These are phyloP conservation scores for Acropternis orthonyx DNA, from an alignment of 2,797 vertebrate genomes.

Conservation along the genomic window DNA sequence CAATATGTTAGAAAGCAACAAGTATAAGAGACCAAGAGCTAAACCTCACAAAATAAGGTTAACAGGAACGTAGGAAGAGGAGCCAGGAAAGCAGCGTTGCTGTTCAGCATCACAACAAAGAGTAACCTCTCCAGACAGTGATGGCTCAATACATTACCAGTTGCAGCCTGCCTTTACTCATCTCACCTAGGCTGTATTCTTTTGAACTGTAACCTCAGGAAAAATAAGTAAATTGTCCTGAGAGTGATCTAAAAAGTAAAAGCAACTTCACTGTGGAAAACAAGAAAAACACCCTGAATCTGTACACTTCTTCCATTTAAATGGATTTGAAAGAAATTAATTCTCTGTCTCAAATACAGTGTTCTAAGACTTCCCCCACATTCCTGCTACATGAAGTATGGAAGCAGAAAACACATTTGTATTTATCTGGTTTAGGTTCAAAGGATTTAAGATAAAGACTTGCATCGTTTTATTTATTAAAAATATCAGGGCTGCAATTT, in stretches of 20 bases:
- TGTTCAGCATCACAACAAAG: constrained; percentile 65
- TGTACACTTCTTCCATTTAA: background rate
- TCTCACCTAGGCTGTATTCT: constrained; percentile 15
- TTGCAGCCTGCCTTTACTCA: constrained; percentile 57
- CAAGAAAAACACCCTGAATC: background rate
- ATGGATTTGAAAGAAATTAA: background rate
- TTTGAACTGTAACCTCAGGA: constrained; percentile 53
- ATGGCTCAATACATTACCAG: constrained; percentile 50
- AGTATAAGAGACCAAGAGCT: constrained; percentile 12
- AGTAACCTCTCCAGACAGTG: constrained; percentile 33
- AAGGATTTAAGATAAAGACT: background rate
- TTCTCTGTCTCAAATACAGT: background rate
- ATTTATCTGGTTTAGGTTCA: background rate
- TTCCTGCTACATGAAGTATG: background rate
- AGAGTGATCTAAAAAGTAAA: constrained; percentile 50
- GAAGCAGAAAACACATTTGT: background rate
- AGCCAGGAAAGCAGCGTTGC: constrained; percentile 4
- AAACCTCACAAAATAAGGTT: background rate
- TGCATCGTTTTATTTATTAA: background rate
- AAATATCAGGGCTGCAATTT: background rate
- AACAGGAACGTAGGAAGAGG: background rate
- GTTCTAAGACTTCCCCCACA: background rate
- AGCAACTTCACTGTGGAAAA: background rate
- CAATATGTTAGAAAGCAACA: constrained; percentile 6
- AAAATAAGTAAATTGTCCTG: constrained; percentile 35